Evolutionary conservation across 2,797 vertebrate species (phyloP).

Genomic region (Todus mexicanus): DNA sequence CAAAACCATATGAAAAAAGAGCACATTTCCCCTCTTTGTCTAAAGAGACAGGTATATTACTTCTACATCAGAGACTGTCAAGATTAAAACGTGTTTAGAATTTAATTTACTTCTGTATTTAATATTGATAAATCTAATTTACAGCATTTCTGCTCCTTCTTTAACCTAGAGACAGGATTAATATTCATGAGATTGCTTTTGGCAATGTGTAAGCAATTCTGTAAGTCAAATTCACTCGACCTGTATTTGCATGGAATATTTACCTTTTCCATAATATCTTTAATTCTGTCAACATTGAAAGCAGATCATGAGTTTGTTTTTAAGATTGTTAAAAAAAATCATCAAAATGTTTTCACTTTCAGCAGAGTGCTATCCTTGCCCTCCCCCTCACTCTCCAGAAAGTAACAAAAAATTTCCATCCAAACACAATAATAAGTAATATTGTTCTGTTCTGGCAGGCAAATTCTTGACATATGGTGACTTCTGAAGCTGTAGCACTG

Average conservation of each 20-base stretch:
- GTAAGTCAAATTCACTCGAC: background rate
- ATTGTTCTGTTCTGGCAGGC: background rate
- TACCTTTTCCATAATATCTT: background rate
- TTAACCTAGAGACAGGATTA: background rate
- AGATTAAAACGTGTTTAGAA: background rate
- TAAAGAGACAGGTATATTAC: background rate
- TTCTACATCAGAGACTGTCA: background rate
- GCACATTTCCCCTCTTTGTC: background rate
- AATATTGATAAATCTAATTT: slow-evolving; percentile 2
- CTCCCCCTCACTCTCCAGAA: accelerated
- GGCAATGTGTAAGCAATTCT: background rate
- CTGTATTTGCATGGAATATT: background rate
- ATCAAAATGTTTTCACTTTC: background rate
- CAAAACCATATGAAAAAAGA: background rate
- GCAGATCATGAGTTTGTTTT: background rate
- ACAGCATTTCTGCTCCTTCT: background rate
- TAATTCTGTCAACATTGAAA: background rate
- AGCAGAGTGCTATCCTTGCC: background rate
- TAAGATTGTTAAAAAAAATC: background rate
- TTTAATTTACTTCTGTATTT: background rate
- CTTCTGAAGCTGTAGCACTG: background rate
- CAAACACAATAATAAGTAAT: background rate
- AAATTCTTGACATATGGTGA: background rate
- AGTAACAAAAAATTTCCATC: background rate
- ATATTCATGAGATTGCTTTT: background rate